Percentiles rank a stretch among this genome's conserved stretches.
phyloP scores from a whole-genome alignment of 2,888 invertebrate species.

The Cryptosula pallasiana region DNA sequence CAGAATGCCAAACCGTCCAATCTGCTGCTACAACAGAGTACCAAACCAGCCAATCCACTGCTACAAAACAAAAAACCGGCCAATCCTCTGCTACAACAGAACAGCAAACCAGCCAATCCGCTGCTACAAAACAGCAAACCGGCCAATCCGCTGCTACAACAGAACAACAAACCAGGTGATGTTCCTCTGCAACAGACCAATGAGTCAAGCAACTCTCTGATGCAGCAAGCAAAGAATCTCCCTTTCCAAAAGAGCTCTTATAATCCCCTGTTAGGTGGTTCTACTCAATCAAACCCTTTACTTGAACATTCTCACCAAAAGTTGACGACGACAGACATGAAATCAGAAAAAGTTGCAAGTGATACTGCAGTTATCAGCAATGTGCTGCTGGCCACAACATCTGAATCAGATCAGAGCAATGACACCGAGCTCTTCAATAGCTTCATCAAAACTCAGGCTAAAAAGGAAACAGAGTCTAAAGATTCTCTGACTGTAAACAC shows the following conservation, averaged over 20 bases:
- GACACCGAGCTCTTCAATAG: slow-evolving; percentile 13
- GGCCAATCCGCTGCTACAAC: neutral
- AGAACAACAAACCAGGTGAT: neutral
- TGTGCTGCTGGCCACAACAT: neutral
- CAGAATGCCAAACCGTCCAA: neutral
- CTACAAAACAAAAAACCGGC: neutral
- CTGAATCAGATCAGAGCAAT: slow-evolving; percentile 21
- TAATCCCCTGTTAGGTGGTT: neutral
- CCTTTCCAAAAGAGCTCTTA: neutral
- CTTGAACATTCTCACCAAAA: too few relatives aligned
- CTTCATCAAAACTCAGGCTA: neutral
- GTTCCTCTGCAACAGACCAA: too few relatives aligned
- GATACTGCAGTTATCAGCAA: neutral
- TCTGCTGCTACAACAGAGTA: too few relatives aligned
- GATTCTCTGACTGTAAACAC: neutral
- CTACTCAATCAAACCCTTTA: neutral
- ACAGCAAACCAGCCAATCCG: neutral
- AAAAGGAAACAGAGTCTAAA: neutral
- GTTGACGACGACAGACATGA: neutral
- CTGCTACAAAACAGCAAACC: neutral
- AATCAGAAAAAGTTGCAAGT: neutral
- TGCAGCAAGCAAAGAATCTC: neutral
- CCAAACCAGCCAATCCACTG: neutral
- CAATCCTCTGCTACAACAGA: neutral
- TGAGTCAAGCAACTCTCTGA: neutral